A percentile compares a stretch with the other conserved stretches of the same genome.
Evolutionary conservation across 2,888 invertebrate genomes (phyloP).

Genomic region (Congeria kusceri): DNA sequence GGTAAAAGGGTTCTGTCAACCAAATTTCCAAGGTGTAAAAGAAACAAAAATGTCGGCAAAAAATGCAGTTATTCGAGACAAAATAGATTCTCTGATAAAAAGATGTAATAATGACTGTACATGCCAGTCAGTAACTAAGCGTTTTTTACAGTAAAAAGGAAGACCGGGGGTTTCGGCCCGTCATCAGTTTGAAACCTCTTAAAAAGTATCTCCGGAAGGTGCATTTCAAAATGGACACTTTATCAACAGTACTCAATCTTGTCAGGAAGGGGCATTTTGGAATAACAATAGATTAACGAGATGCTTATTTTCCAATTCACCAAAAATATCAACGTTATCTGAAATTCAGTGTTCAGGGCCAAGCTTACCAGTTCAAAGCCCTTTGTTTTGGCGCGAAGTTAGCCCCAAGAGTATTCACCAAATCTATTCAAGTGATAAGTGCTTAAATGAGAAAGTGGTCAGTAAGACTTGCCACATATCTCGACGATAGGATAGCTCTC

Average conservation of each 20-base stretch:
- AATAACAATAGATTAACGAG: not conserved
- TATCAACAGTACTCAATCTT: not conserved
- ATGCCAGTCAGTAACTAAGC: not conserved
- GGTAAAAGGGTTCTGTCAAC: too few species aligned
- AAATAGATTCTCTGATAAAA: not conserved
- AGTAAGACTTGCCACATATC: not conserved
- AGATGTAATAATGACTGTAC: constrained; percentile 6
- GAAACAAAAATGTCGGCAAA: constrained; percentile 3
- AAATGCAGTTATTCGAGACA: not conserved
- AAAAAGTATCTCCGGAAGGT: not conserved
- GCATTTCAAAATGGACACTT: constrained; percentile 3
- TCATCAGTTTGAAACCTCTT: not conserved
- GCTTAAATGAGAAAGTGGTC: too few species aligned
- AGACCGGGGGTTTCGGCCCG: too few species aligned
- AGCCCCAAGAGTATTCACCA: not conserved
- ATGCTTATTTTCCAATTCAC: not conserved
- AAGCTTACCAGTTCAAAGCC: constrained; percentile 3
- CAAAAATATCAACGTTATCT: not conserved
- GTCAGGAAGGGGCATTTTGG: not conserved
- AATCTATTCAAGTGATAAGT: too few species aligned
- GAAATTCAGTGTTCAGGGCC: not conserved
- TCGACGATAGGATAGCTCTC: not conserved
- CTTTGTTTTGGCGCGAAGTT: not conserved
- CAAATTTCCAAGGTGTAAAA: constrained; percentile 16
- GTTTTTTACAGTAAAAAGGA: too few species aligned